phyloP scores from a whole-genome alignment of 2,113 vertebrate species.

The Addax nasomaculatus region DNA sequence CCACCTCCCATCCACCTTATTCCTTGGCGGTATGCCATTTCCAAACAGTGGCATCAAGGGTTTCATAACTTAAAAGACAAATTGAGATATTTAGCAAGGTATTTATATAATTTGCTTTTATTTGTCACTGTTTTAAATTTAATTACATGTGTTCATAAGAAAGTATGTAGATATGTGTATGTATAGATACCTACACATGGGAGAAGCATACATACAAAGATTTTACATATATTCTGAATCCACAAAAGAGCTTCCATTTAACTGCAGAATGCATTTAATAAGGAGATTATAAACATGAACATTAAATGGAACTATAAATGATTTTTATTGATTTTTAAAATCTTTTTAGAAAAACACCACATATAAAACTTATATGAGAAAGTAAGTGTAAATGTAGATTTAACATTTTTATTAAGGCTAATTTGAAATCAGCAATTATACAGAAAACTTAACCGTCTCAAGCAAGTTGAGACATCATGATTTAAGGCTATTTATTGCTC shows the following conservation, averaged over 20 bases:
- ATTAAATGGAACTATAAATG: not conserved
- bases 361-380: not conserved
- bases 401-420: not conserved
- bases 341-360: not conserved
- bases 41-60: not conserved
- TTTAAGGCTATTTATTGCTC: not conserved
- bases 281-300: not conserved
- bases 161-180: not conserved
- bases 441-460: not conserved
- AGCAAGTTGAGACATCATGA: not conserved
- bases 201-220: not conserved
- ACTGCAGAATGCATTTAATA: not conserved
- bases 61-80: slow-evolving; percentile 12
- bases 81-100: not conserved
- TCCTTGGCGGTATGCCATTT: not conserved
- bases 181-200: not conserved
- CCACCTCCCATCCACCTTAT: not conserved
- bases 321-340: not conserved
- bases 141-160: not conserved
- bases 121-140: slow-evolving; percentile 2
- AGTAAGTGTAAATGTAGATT: not conserved
- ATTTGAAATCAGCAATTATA: not conserved
- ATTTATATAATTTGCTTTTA: not conserved
- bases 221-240: not conserved
- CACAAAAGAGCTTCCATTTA: not conserved